phyloP scores from a whole-genome alignment of 1,140 invertebrate species.

The Drosophila seguyi region DNA sequence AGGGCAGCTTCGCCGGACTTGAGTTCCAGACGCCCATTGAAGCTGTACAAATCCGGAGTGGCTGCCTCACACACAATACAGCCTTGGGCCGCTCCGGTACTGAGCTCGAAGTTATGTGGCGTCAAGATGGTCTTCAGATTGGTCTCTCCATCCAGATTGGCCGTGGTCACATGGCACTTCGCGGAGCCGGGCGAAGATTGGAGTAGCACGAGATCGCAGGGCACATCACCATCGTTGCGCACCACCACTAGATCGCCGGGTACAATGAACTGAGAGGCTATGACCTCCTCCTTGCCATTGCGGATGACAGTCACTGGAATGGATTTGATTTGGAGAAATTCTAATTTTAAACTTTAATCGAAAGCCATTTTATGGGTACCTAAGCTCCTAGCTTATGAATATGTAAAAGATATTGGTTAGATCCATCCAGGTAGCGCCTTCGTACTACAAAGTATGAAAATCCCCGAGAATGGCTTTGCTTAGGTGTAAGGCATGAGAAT shows the following conservation, averaged over 20 bases:
- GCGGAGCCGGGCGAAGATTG: conserved; percentile 86
- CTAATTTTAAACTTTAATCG: too few species aligned
- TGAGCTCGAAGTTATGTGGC: conserved; percentile 85
- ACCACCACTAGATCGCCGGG: conserved; percentile 92
- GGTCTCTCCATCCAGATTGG: conserved; percentile 99
- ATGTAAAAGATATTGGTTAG: too few species aligned
- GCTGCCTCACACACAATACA: conserved; percentile 89
- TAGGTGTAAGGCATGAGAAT: too few species aligned
- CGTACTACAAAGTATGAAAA: too few species aligned
- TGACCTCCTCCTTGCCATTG: conserved; percentile 86
- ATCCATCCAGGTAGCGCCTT: too few species aligned
- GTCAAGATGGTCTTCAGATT: conserved; percentile 95
- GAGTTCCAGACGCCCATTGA: conserved; percentile 89
- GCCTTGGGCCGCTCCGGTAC: conserved; percentile 83
- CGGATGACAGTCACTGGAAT: conserved; percentile 87
- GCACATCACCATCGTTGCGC: conserved; percentile 89
- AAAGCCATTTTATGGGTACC: too few species aligned
- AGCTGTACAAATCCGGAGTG: conserved; percentile 90
- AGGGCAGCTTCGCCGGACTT: conserved; percentile 63
- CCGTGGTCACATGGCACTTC: conserved; percentile 99
- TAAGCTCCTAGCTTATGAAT: too few species aligned
- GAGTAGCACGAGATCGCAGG: conserved; percentile 92
- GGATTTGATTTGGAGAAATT: background rate
- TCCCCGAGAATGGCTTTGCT: too few species aligned
- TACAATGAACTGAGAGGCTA: conserved; percentile 86